Evolutionary conservation across 2,797 vertebrate species (phyloP).

Genomic region (Tamandua tetradactyla): DNA sequence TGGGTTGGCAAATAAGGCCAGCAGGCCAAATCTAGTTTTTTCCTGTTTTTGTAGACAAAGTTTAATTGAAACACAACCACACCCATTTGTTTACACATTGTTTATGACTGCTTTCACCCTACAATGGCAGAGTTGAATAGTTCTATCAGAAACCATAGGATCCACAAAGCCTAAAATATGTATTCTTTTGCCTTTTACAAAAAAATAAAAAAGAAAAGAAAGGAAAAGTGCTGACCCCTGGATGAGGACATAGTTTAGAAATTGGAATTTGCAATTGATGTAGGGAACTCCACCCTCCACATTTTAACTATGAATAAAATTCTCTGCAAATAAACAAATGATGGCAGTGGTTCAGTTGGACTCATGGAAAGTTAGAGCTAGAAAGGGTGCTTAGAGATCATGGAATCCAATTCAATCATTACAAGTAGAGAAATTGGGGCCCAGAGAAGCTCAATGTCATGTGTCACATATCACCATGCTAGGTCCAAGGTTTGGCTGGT

Average conservation of each 20-base stretch:
- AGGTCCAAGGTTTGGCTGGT: not conserved
- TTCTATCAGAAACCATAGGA: not conserved
- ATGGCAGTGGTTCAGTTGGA: not conserved
- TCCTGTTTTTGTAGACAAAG: not conserved
- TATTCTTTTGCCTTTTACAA: not conserved
- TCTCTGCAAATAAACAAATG: not conserved
- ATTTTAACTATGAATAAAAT: conserved; percentile 28
- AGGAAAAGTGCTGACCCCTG: not conserved
- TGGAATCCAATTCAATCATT: not conserved
- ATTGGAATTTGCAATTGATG: not conserved
- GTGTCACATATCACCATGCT: not conserved
- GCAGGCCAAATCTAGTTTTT: not conserved
- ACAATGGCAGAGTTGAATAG: not conserved
- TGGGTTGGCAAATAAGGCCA: not conserved
- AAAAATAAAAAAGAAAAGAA: not conserved
- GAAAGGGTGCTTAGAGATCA: not conserved
- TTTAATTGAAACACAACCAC: not conserved
- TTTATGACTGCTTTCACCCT: not conserved
- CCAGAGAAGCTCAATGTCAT: not conserved
- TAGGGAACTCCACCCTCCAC: not conserved
- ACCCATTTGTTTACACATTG: not conserved
- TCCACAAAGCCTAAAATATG: not conserved
- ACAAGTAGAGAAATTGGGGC: not conserved
- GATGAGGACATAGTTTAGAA: not conserved
- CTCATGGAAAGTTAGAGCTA: not conserved